Conservation (phyloP, 2,888 invertebrate species). For the Eupithecia insigniata region DNA sequence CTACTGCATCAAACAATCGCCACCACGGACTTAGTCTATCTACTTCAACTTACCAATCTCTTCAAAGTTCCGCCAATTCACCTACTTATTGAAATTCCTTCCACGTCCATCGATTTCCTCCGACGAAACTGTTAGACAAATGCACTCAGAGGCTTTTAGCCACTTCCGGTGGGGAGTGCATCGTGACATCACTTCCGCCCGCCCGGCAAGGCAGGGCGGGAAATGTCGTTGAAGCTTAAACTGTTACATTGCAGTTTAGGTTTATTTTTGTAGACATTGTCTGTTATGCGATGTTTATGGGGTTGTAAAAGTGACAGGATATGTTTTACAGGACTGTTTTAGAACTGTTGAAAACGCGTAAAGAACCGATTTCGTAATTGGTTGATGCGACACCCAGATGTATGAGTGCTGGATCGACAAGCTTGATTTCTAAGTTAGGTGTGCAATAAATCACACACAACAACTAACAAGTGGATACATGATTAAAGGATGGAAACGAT, state of each 20-base stretch:
- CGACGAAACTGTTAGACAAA: constrained; percentile 64
- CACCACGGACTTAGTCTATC: not conserved
- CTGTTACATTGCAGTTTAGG: not conserved
- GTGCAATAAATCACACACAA: no score
- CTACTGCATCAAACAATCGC: not conserved
- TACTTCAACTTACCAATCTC: not conserved
- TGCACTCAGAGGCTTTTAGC: constrained; percentile 75
- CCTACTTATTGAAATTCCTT: constrained; percentile 34
- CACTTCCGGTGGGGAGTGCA: constrained; percentile 70
- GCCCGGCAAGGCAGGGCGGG: constrained; percentile 31
- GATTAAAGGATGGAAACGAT: no score
- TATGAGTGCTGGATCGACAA: not conserved
- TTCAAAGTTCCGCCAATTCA: constrained; percentile 16
- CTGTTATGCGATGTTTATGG: not conserved
- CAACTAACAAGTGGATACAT: no score
- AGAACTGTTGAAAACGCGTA: not conserved
- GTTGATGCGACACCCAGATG: not conserved
- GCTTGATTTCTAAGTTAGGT: no score
- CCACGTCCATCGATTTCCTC: constrained; percentile 54
- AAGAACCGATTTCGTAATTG: not conserved
- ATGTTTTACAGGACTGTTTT: not conserved
- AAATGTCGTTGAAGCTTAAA: constrained; percentile 11
- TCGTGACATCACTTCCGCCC: constrained; percentile 69
- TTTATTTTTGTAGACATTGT: constrained; percentile 22
- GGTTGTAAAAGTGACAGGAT: not conserved